These are phyloP conservation scores for Holothuria leucospilota DNA, from an alignment of 53 echinoderm and acorn worm genomes.

Conservation along the genomic window DNA sequence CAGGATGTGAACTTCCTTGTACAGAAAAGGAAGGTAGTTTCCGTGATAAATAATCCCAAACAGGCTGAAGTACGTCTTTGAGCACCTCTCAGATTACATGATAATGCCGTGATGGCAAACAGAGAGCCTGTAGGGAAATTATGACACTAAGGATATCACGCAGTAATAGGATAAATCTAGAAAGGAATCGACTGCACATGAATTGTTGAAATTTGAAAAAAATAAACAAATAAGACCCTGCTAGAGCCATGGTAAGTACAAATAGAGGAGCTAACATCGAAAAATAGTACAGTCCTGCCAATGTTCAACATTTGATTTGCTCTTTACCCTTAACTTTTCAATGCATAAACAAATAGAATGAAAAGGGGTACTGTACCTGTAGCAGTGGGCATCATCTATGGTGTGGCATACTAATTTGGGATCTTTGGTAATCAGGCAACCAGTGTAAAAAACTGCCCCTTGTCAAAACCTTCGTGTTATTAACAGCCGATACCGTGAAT, in stretches of 20 bases:
- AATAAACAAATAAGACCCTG: background rate
- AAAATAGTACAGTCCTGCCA: too few relatives aligned
- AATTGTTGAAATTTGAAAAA: constrained; percentile 9
- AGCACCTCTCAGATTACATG: background rate
- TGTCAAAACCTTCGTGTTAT: too few relatives aligned
- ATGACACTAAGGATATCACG: background rate
- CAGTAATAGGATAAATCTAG: constrained; percentile 9
- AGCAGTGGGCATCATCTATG: too few relatives aligned
- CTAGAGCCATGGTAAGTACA: background rate
- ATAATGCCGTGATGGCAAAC: background rate
- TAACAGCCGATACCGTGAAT: too few relatives aligned
- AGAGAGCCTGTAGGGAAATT: constrained; percentile 4
- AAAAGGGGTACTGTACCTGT: too few relatives aligned
- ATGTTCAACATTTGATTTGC: too few relatives aligned
- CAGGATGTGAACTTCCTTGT: constrained; percentile 3
- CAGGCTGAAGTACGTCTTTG: background rate
- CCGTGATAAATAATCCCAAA: constrained; percentile 4
- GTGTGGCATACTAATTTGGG: too few relatives aligned
- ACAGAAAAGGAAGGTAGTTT: background rate
- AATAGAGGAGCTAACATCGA: too few relatives aligned
- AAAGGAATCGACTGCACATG: constrained; percentile 16
- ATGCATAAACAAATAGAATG: too few relatives aligned
- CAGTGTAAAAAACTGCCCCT: too few relatives aligned
- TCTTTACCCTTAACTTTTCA: too few relatives aligned
- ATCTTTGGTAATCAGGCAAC: too few relatives aligned